Conservation (phyloP, 2,888 invertebrate species). For the Drosophila kanekoi region DNA sequence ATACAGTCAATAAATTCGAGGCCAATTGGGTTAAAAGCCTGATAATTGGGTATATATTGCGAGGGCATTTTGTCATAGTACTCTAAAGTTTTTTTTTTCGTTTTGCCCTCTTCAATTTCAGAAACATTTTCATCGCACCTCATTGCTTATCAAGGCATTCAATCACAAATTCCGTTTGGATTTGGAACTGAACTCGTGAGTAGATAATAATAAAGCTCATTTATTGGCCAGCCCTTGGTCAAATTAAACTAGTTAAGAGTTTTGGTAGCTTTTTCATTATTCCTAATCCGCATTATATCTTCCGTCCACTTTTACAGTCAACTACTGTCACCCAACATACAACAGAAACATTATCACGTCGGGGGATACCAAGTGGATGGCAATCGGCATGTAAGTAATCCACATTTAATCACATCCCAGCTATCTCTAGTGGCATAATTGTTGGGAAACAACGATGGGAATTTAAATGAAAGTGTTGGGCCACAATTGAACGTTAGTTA, state of each 20-base stretch:
- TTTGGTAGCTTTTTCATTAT: not conserved
- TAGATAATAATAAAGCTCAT: conserved; percentile 71
- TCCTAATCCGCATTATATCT: too few species aligned
- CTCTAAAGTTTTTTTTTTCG: not conserved
- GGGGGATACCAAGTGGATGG: conserved; percentile 89
- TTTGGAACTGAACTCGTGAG: conserved; percentile 98
- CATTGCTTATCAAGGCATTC: conserved; percentile 98
- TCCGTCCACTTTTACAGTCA: conserved; percentile 87
- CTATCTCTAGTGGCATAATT: not conserved
- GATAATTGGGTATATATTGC: not conserved
- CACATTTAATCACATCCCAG: not conserved
- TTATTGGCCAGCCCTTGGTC: not conserved
- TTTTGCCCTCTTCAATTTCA: conserved; percentile 81
- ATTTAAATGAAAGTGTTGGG: too few species aligned
- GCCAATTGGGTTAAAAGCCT: too few species aligned
- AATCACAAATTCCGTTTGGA: conserved; percentile 98
- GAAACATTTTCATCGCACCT: conserved; percentile 98
- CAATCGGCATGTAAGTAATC: conserved; percentile 84
- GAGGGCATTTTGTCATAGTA: not conserved
- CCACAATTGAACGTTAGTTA: too few species aligned
- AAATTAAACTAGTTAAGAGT: not conserved
- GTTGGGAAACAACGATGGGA: not conserved
- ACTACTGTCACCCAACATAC: conserved; percentile 96
- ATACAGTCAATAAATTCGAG: too few species aligned
- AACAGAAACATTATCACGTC: conserved; percentile 95